Conservation (phyloP, 2,113 vertebrate species). For the Amblyopsis rosae region DNA sequence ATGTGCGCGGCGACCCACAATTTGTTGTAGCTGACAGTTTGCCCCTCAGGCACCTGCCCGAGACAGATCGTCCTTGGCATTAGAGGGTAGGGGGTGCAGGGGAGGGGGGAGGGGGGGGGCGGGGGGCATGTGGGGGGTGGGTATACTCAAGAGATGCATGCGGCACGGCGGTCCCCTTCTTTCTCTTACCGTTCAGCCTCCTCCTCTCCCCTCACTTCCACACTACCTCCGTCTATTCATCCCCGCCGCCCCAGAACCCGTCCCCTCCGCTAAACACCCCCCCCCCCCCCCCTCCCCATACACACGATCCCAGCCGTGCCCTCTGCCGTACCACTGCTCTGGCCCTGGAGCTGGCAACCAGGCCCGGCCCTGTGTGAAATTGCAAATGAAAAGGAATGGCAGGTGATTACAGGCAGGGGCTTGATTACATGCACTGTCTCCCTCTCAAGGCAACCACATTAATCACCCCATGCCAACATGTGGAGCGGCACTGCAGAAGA, state of each 20-base stretch:
- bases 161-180: conserved; percentile 12
- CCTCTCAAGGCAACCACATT: conserved; percentile 63
- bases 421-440: conserved; percentile 73
- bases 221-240: neutral
- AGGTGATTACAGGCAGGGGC: conserved; percentile 69
- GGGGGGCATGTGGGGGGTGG: neutral
- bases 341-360: conserved; percentile 33
- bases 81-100: conserved; percentile 1
- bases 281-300: neutral
- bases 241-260: neutral
- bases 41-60: conserved; percentile 54
- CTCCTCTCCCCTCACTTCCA: neutral
- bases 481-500: conserved; percentile 27
- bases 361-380: conserved; percentile 55
- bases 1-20: conserved; percentile 43
- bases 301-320: neutral
- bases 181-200: neutral
- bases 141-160: conserved; percentile 44
- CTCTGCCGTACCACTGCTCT: conserved; percentile 5
- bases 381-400: conserved; percentile 66
- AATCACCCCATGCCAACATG: conserved; percentile 57
- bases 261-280: neutral
- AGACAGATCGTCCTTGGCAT: conserved; percentile 54
- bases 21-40: conserved; percentile 62
- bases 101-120: neutral